A percentile compares a stretch with the other conserved stretches of the same genome.
These are phyloP conservation scores for Dolichopus griseipennis DNA, from an alignment of 2,888 invertebrate species.

Conservation along the genomic window DNA sequence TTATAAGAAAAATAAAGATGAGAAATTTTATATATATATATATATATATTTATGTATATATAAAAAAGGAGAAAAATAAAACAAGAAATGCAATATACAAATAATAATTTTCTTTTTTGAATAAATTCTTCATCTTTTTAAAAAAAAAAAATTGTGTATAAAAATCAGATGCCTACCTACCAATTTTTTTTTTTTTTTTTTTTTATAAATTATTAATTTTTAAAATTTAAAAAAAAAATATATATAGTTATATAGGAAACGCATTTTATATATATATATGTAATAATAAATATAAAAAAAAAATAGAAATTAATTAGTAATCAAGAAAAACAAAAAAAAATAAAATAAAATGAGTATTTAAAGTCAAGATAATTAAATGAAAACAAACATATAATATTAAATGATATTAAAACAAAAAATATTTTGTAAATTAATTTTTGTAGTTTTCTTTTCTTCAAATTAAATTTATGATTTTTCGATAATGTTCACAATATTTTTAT, in stretches of 20 bases:
- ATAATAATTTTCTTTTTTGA: neutral
- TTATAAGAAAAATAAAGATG: conserved; percentile 8
- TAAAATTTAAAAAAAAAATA: neutral
- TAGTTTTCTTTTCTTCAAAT: too few relatives aligned
- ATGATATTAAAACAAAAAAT: neutral
- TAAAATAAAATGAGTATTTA: neutral
- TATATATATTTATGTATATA: too few relatives aligned
- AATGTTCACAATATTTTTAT: too few relatives aligned
- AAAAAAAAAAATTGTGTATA: neutral
- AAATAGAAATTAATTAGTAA: neutral
- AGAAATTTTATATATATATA: conserved; percentile 1
- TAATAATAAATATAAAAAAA: neutral
- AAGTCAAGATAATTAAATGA: neutral
- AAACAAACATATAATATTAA: neutral
- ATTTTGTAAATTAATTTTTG: too few relatives aligned
- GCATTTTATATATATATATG: conserved; percentile 3
- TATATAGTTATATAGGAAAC: neutral
- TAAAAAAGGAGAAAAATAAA: neutral
- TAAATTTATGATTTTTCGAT: too few relatives aligned
- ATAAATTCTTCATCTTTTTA: neutral
- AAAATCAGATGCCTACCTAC: neutral
- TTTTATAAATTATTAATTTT: neutral
- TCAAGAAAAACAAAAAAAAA: neutral
- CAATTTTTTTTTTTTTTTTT: neutral
- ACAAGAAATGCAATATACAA: neutral